Base-by-base conservation (phyloP, 2,888 invertebrate species). In the Noctua janthe region DNA sequence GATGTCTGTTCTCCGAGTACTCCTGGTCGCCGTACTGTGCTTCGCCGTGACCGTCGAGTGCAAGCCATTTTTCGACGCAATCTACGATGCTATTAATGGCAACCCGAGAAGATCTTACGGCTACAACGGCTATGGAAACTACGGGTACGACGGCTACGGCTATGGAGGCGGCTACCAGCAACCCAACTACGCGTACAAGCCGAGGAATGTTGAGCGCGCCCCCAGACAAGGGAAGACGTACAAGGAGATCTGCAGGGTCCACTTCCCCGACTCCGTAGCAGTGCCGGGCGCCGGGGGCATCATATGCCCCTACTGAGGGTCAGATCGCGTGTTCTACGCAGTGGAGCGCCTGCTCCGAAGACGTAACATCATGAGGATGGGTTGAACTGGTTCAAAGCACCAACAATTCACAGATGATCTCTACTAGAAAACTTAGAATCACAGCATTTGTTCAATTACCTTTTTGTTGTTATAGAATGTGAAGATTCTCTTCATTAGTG, bases 181-280 rank as follows among this genome's bases (percentile, higher is more conserved):
- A 71, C 81, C 80, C 0, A 90, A 85, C 79, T 90, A 91, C 69
- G 88, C 82, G 0, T 88, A 89, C 59, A 89, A 84, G 39, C 92
- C 93, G 54, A 92, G 90, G 76, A 87, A 85, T 15, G 91, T 88
- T 11, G 92, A 94, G 77, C 88, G 91, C 74, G 90, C 93, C 20
- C 89, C 93, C 84, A 91, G 94, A 90, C 90, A 97, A 95, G 95
- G 93, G 59, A 97, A 97, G 89, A 97, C 98, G 2, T 98, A 97
- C 94, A 98, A 97, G 91, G 97, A 98, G 74, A 97, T 98, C 86
- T 98, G 98, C 91, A 97, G 97, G 79, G 97, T 98, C 13, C 97
- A 98, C 86, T 97, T 95, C 97, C 98, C 89, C 95, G 97, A 94
- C 90, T 97, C 98, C 0, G 90, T 91, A 51, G 94, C 94, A 6